phyloP scores from a whole-genome alignment of 2,888 invertebrate species.

The Lepas anatifera region DNA sequence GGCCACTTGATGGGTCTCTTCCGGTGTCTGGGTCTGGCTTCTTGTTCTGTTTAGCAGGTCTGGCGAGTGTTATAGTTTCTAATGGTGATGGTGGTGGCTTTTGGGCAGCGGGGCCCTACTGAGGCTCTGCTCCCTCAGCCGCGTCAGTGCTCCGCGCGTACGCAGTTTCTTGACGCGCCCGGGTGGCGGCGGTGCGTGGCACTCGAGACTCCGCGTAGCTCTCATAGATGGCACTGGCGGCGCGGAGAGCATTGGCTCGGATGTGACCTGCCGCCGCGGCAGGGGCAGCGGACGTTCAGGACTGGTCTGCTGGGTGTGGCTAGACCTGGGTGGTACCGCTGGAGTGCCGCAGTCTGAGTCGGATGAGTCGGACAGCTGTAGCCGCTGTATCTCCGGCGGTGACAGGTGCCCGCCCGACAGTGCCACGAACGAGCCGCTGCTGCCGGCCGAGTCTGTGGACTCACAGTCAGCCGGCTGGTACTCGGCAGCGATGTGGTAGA shows the following conservation, averaged over 20 bases:
- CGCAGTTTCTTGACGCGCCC: background rate
- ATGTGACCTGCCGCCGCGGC: background rate
- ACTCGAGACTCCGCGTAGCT: background rate
- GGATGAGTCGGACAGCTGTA: no score
- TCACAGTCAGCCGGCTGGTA: background rate
- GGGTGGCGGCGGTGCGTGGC: background rate
- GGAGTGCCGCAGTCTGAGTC: no score
- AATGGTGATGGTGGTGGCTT: background rate
- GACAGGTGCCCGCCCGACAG: background rate
- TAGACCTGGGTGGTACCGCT: background rate
- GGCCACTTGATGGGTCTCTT: background rate
- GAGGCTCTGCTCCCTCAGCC: background rate
- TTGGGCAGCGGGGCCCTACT: background rate
- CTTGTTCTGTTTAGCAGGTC: background rate
- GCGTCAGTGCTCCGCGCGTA: background rate
- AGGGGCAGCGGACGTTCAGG: background rate
- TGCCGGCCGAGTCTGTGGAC: background rate
- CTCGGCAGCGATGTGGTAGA: background rate
- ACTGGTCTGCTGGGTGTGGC: background rate
- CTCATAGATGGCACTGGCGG: background rate
- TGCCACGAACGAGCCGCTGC: background rate
- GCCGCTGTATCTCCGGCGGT: background rate
- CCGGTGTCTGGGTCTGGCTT: background rate
- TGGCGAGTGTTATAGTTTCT: background rate
- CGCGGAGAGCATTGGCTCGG: background rate